Base-by-base conservation (phyloP, 2,888 invertebrate species). In the Myathropa florea region DNA sequence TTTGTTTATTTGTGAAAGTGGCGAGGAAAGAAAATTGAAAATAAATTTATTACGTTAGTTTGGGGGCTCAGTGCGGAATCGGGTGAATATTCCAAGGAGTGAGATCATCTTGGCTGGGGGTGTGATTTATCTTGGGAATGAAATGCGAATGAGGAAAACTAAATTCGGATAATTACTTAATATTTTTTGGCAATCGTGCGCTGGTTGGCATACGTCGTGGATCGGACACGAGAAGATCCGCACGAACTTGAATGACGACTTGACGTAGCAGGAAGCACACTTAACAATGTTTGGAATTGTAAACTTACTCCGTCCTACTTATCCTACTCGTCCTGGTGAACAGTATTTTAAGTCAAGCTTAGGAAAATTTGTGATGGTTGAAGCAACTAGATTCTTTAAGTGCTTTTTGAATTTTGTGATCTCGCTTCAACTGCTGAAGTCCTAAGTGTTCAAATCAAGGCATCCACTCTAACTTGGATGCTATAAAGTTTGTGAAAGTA, bases 1-100 rank as follows among this genome's bases (percentile, higher is more conserved):
- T 61, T 59, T 63, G 65, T 82, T 82, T 71, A 60, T 63, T 73
- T 83, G 64, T 73, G 30, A 46, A 68, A 59, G 39, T 24, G 57
- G 30, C 7, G 18, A 57, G n/a, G 9, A 55, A 18, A 28, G 61
- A 68, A 68, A 33, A 36, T 9, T 46, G 46, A 3, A 75, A 59
- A 68, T 61, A 61, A 33, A 76, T 67, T 67, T 46, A 65, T 61
- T 61, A 53, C 28, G 46, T 33, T 33, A 33, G 46, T 7, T 46
- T 39, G 4, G n/a, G 46, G 46, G n/a, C 68, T 53, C 18, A 24
- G 12, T 23, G 14, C 4, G 39, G 26, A 77, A 77, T 68, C 53
- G 24, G 10, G 33, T 60, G 30, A 23, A 24, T 33, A 2, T 61
- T 60, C 12, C 33, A n/a, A 60, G 53, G 33, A 33, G 33, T 68